A percentile compares a stretch with the other conserved stretches of the same genome.
These are phyloP conservation scores for Bombus superbus DNA, from an alignment of 1,140 invertebrate genomes.

Conservation along the genomic window DNA sequence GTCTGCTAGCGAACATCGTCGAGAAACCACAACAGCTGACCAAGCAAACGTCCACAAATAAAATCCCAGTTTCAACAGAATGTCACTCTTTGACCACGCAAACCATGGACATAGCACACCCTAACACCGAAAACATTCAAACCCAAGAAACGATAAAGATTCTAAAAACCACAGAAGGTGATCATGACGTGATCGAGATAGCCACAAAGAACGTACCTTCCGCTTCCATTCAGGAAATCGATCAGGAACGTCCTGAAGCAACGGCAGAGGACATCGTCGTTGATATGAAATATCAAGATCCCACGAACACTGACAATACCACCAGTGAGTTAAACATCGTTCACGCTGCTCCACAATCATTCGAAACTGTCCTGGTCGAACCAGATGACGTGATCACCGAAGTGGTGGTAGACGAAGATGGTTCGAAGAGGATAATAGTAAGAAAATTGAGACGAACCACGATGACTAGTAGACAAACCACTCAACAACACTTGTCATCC, in stretches of 20 bases:
- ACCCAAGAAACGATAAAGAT: slow-evolving; percentile 87
- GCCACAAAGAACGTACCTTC: slow-evolving; percentile 85
- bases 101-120: slow-evolving; percentile 29
- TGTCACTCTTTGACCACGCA: slow-evolving; percentile 71
- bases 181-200: slow-evolving; percentile 90
- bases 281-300: slow-evolving; percentile 88
- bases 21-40: slow-evolving; percentile 70
- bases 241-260: slow-evolving; percentile 27
- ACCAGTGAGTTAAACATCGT: slow-evolving; percentile 86
- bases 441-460: slow-evolving; percentile 84
- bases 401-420: slow-evolving; percentile 90
- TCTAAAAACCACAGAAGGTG: slow-evolving; percentile 86
- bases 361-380: slow-evolving; percentile 90
- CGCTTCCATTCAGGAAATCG: slow-evolving; percentile 77
- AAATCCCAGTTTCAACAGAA: slow-evolving; percentile 59
- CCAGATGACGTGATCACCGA: slow-evolving; percentile 91
- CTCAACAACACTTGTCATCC: slow-evolving; percentile 79
- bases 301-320: slow-evolving; percentile 80
- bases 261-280: slow-evolving; percentile 85
- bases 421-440: slow-evolving; percentile 91
- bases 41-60: slow-evolving; percentile 77
- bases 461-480: slow-evolving; percentile 80
- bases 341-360: slow-evolving; percentile 88
- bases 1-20: slow-evolving; percentile 71
- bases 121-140: slow-evolving; percentile 35